Evolutionary conservation across 1,140 invertebrate species (phyloP), one percentile per base, ranked within the genome.

Genomic region (Brachionus rubens): DNA sequence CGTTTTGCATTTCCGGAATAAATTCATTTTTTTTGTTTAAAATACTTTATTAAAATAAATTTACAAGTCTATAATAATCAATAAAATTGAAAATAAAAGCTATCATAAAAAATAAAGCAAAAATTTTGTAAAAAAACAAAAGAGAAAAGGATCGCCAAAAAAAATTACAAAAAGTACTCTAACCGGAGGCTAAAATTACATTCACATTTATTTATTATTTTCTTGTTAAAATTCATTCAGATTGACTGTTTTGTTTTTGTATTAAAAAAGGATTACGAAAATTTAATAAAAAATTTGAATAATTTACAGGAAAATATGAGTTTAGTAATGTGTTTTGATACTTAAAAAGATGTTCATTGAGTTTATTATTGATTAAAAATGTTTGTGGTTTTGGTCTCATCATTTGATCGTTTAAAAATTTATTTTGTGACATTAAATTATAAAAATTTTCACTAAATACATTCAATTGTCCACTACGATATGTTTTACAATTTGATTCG

Each of bases 231-330:
- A 5, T 9, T 36, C 33, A 36, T 36, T 36, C 33, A 36, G 33
- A 36, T 36, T 36, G 33, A 9, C 26, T 59, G 54, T 59, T 59
- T 59, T 59, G 16, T 14, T 59, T n/a, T 9, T 14, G 16, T 2
- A 33, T 36, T 33, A 59, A 36, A 9, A 59, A 59, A 19, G 54
- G 54, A 59, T 59, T 59, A 19, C 54, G 54, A n/a, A 59, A 36
- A 16, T 59, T 59, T 59, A 59, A 3, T 14, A 59, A 10, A 4
- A 59, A n/a, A 59, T 33, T 59, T 3, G 54, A 59, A 36, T 59
- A 59, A 28, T 36, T 59, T 9, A 36, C 14, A 9, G 54, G 54
- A 14, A 59, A 36, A 21, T 21, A 36, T 16, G 12, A 28, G 19
- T 36, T 36, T 3, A 36, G 9, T 36, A 59, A 16, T 33, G 7